Evolutionary conservation across 2,113 vertebrate genomes (phyloP), one percentile per base, ranked within the genome.

Genomic region (Etheostoma cragini): DNA sequence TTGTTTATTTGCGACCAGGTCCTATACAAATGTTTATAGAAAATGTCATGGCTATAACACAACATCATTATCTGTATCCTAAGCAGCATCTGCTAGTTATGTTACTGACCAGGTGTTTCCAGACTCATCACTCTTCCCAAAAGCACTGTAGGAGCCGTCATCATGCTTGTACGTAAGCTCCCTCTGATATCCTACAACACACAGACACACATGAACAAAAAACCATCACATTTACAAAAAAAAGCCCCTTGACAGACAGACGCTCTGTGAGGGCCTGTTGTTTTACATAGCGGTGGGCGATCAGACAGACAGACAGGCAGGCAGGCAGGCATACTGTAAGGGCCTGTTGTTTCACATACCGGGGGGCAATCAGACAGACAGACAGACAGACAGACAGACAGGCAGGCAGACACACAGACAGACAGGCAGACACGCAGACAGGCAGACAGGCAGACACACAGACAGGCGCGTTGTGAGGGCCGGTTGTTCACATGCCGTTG

Each of bases 141-240:
- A 97, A 47, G 97, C 96, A 14, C 97, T 97, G 91, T 95, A 98
- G 45, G 97, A 97, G 0, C 96, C 97, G 8, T 97, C 95, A 0
- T 78, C 45, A 33, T 96, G 97, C 76, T 96, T 97, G 86, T 96
- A 97, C 2, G 26, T 94, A 66, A 98, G 95, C 76, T 97, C 94
- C 88, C 94, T 94, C 94, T 97, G 96, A 88, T 97, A 97, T 14
- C 97, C 97, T 99, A 76, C 80, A 76, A 72, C 64, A 87, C 8
- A 80, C 26, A 77, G 4, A 45, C 8, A 50, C 1, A 67, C 8
- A 71, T 42, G 38, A 56, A 19, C 12, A 22, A 21, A 22, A 21
- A 49, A 62, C 2, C 3, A 42, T 15, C 11, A 60, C 4, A 66
- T 47, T 21, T 24, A 68, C 21, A 63, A 26, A 21, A 49, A 49